These are phyloP conservation scores for Python bivittatus DNA, from an alignment of 2,113 vertebrate species.

Conservation along the genomic window DNA sequence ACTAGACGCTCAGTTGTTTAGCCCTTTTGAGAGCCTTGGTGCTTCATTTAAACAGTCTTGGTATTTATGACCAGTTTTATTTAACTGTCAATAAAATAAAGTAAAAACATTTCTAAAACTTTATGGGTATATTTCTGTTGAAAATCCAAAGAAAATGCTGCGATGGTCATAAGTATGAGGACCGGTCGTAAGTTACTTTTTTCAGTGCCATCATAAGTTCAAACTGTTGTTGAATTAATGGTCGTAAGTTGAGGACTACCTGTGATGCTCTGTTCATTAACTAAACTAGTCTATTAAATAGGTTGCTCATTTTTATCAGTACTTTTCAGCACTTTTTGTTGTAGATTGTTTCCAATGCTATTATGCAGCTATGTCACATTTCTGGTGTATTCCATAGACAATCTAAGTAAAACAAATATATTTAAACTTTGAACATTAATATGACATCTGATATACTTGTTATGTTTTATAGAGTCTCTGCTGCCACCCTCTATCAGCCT, in stretches of 20 bases:
- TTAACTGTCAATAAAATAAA: not conserved
- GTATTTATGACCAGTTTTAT: not conserved
- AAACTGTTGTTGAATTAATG: too few species aligned
- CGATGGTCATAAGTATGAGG: too few species aligned
- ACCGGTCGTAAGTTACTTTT: too few species aligned
- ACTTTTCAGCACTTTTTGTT: not conserved
- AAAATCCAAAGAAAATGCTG: not conserved
- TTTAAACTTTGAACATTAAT: not conserved
- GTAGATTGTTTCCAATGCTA: not conserved
- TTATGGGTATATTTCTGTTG: not conserved
- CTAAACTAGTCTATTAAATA: not conserved
- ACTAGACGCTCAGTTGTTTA: not conserved
- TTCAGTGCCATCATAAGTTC: too few species aligned
- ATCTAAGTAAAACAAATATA: not conserved
- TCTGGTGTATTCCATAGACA: not conserved
- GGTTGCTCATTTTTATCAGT: not conserved
- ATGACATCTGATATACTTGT: not conserved
- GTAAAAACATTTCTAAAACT: not conserved
- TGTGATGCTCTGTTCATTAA: not conserved
- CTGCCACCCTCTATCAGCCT: not conserved
- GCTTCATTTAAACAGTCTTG: not conserved
- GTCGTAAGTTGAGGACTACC: too few species aligned
- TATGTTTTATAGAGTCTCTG: not conserved
- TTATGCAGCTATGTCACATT: not conserved
- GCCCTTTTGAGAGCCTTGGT: not conserved